A percentile compares a stretch with the other conserved stretches of the same genome.
These are phyloP conservation scores for Cryptotermes secundus DNA, from an alignment of 1,140 invertebrate genomes.

Conservation along the genomic window DNA sequence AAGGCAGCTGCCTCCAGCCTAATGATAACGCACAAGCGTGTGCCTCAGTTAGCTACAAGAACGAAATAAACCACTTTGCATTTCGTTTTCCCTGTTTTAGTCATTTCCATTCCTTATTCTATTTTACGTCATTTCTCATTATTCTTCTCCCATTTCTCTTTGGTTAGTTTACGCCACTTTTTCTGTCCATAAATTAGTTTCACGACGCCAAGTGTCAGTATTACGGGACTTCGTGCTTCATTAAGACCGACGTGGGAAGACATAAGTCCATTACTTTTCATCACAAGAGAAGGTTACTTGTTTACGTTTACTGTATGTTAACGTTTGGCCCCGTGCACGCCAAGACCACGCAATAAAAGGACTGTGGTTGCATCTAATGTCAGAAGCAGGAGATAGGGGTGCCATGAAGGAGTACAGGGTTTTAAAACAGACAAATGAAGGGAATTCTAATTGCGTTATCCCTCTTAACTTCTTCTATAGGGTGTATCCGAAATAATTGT, in stretches of 20 bases:
- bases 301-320: neutral
- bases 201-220: neutral
- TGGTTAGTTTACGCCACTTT: neutral
- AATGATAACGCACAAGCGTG: too few species aligned
- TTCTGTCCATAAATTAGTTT: neutral
- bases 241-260: neutral
- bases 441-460: neutral
- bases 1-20: too few species aligned
- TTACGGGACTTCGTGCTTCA: neutral
- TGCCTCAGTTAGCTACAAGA: too few species aligned
- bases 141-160: neutral
- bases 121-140: neutral
- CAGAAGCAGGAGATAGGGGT: neutral
- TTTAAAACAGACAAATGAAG: slow-evolving; percentile 1
- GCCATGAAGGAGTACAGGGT: neutral
- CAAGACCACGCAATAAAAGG: neutral
- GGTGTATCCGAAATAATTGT: neutral
- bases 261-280: slow-evolving; percentile 12
- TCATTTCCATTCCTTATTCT: neutral
- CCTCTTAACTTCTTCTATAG: neutral
- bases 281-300: slow-evolving; percentile 4
- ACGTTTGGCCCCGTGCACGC: neutral
- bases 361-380: neutral
- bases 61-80: too few species aligned
- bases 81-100: too few species aligned